Evolutionary conservation across 2,113 vertebrate species (phyloP), one percentile per base, ranked within the genome.

Genomic region (Brienomyrus longianalis): DNA sequence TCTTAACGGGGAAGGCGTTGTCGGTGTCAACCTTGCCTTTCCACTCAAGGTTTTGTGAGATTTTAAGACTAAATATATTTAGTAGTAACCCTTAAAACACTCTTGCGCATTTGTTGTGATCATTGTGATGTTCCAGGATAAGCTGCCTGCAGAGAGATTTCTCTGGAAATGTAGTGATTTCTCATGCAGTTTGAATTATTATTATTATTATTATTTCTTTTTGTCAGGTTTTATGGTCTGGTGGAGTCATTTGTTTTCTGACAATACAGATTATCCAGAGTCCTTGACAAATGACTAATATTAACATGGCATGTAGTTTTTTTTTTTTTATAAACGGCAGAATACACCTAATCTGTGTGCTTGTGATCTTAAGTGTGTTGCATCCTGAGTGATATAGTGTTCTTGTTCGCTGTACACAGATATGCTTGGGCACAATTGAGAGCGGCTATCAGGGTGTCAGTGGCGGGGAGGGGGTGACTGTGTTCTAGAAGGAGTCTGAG

Each of bases 401-500:
- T 43, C 74, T 43, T 80, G 15, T 43, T 43, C 17, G 74, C 8
- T 23, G 21, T 13, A n/a, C 39, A 9, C 23, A n/a, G 19, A 83
- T 45, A 43, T 83, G 86, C 74, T n/a, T 45, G 62, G 39, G 62
- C 23, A 77, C 70, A 87, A 70, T 43, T 87, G 59, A 74, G 43
- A 87, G 84, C 54, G 88, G 47, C 13, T 51, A 52, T 56, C 19
- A 19, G 51, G n/a, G 52, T 59, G 74, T 39, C 17, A 70, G 27
- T 70, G 27, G 62, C 27, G 62, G 62, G n/a, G 27, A 27, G 80
- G 83, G 54, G 83, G 43, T 45, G 84, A 47, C 43, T 43, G 70
- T 70, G 62, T 86, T 90, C 89, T 90, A 86, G 48, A 86, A 88
- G 87, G 90, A 88, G 90, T 90, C 87, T 77, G 86, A 90, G 90